A percentile compares a stretch with the other conserved stretches of the same genome.
Conservation (phyloP, 2,888 invertebrate species). For the Iphiclides podalirius region DNA sequence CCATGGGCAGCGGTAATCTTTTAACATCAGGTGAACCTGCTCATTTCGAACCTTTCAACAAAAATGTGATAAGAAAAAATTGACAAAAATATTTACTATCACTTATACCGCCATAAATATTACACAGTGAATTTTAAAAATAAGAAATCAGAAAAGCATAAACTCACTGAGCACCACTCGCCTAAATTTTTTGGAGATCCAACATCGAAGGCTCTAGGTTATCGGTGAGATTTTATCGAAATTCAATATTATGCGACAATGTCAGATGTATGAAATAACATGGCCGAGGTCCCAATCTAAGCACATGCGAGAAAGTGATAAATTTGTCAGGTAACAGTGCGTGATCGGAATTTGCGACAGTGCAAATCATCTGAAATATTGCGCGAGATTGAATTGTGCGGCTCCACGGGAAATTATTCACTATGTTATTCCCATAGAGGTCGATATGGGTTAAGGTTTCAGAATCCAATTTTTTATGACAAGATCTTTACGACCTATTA, state of each 20-base stretch:
- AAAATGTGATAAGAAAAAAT: too few species aligned
- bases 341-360: conserved; percentile 61
- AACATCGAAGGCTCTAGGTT: too few species aligned
- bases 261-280: conserved; percentile 24
- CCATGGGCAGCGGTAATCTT: too few species aligned
- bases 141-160: too few species aligned
- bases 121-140: too few species aligned
- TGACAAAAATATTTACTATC: too few species aligned
- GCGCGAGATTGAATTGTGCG: conserved; percentile 57
- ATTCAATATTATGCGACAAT: conserved; percentile 22
- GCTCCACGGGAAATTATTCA: conserved; percentile 53
- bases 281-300: conserved; percentile 27
- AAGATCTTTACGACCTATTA: conserved; percentile 36
- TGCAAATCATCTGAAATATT: conserved; percentile 67
- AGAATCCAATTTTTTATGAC: conserved; percentile 30
- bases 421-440: conserved; percentile 31
- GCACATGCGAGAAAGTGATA: conserved; percentile 63
- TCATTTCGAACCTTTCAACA: too few species aligned
- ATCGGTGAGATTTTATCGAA: not conserved
- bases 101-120: too few species aligned
- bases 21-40: too few species aligned
- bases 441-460: conserved; percentile 26
- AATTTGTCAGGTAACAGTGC: conserved; percentile 71
- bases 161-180: too few species aligned
- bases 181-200: too few species aligned